Base-by-base conservation (phyloP, 2,113 vertebrate genomes). In the Dicerorhinus sumatrensis region DNA sequence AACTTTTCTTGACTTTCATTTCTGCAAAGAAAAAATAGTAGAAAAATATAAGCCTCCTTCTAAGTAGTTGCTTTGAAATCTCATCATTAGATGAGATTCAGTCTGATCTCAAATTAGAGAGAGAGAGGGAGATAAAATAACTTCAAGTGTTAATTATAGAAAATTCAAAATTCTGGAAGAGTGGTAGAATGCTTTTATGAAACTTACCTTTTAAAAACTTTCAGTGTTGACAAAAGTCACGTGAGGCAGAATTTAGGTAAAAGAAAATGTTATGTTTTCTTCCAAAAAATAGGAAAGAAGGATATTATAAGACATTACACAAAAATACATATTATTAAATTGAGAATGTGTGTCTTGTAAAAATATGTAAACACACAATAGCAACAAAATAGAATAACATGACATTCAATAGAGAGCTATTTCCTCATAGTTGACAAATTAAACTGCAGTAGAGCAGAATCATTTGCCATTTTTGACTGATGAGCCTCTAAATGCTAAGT, bases 131-230 rank as follows among this genome's bases (percentile, higher is more conserved):
- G 33, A 16, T 12, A 82, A 20, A 73, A 18, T 70, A 16, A 81
- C 23, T 75, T n/a, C 48, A 67, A 89, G 20, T 72, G 56, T 29
- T 96, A 81, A 93, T 16, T 70, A n/a, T 14, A 76, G 1, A 1
- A 82, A 82, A 94, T 75, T 70, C 9, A 73, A 89, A 91, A 91
- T 79, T 89, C 67, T 72, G 60, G 31, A 83, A 51, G 27, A 77
- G 4, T 17, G n/a, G 10, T 23, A 7, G 5, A 65, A 82, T 54
- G 88, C 0, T 60, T 72, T 42, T 54, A 70, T 79, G 46, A 56
- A 96, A 69, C 4, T 54, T 89, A 54, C 62, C 33, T 69, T 96
- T 90, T 5, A 42, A 85, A 60, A 79, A 82, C 72, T 51, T 63
- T 25, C 33, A 84, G 12, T 69, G 20, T 31, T 58, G 39, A 72